Base-by-base conservation (phyloP, 1,140 invertebrate species). In the Hyphantria cunea region DNA sequence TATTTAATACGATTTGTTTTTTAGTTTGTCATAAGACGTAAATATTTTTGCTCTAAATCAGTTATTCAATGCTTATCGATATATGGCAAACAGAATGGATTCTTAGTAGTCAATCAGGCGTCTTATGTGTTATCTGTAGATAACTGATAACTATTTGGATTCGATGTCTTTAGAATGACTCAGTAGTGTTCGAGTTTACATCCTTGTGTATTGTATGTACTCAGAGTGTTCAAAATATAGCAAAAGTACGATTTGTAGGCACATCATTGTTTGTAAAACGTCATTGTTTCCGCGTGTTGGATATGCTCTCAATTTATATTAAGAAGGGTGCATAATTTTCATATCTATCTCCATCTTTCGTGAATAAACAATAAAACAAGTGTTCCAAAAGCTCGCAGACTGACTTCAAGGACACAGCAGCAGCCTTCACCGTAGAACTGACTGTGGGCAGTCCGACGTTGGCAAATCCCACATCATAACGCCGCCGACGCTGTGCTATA, bases 341-440 rank as follows among this genome's bases (percentile, higher is more conserved):
- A 13, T 44, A 44, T 12, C 9, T 44, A 2, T 44, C 9, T n/a
- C 2, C n/a, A 12, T 39, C n/a, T 0, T 37, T 37, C 34, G 8
- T 47, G 4, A 47, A 14, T 58, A 13, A 37, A 39, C n/a, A 14
- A 13, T 9, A 13, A 44, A 13, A 44, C 45, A 39, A 58, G 55
- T 39, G 33, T 31, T 39, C 34, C 49, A 53, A 59, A 58, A 65
- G 54, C 63, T 65, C 32, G 11, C 17, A 37, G 31, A 14, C 17
- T 25, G 54, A 56, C 37, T 69, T 78, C 82, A 84, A 85, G 81
- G 82, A 66, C 82, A 66, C 52, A 77, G 73, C 82, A 86, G 82
- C 79, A 79, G 84, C 80, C 64, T 59, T 66, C 37, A 15, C 33
- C 61, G 41, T 47, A 39, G 68, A 69, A 53, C 71, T 70, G 17